These are phyloP conservation scores for Scaptomyza montana DNA, from an alignment of 1,140 invertebrate genomes.

Conservation along the genomic window DNA sequence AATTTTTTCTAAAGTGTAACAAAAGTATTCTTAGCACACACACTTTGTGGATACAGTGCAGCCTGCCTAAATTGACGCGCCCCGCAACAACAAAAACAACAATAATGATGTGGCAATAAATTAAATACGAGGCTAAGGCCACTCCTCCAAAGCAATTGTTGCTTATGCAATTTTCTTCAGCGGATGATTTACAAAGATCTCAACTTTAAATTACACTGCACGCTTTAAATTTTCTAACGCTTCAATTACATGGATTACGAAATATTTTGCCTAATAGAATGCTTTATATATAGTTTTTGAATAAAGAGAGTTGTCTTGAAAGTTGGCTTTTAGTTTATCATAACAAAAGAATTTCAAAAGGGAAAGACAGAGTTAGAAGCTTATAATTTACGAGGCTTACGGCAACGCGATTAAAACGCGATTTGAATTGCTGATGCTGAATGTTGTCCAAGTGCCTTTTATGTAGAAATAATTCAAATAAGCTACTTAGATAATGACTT, in stretches of 20 bases:
- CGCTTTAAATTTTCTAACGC: conserved; percentile 23
- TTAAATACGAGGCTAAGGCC: conserved; percentile 18
- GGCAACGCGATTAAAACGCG: conserved; percentile 54
- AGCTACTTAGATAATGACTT: conserved; percentile 1
- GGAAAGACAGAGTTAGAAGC: conserved; percentile 35
- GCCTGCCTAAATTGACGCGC: conserved; percentile 33
- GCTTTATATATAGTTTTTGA: too few relatives aligned
- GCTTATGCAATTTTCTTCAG: conserved; percentile 46
- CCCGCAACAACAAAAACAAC: conserved; percentile 2
- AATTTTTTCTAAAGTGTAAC: background rate
- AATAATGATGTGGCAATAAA: conserved; percentile 31
- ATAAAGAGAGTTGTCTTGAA: conserved; percentile 1
- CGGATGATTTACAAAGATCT: conserved; percentile 16
- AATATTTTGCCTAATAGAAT: conserved; percentile 2
- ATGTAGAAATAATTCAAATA: conserved; percentile 39
- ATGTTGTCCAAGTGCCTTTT: conserved; percentile 11
- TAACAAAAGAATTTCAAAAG: conserved; percentile 37
- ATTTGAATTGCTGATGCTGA: conserved; percentile 60
- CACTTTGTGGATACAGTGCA: conserved; percentile 16
- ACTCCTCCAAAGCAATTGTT: conserved; percentile 32
- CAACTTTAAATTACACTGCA: conserved; percentile 30
- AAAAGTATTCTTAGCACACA: background rate
- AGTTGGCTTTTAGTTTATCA: conserved; percentile 33
- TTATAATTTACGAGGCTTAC: conserved; percentile 45
- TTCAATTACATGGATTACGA: conserved; percentile 35